Conservation (phyloP, 1,140 invertebrate genomes). For the Drosophila elegans region DNA sequence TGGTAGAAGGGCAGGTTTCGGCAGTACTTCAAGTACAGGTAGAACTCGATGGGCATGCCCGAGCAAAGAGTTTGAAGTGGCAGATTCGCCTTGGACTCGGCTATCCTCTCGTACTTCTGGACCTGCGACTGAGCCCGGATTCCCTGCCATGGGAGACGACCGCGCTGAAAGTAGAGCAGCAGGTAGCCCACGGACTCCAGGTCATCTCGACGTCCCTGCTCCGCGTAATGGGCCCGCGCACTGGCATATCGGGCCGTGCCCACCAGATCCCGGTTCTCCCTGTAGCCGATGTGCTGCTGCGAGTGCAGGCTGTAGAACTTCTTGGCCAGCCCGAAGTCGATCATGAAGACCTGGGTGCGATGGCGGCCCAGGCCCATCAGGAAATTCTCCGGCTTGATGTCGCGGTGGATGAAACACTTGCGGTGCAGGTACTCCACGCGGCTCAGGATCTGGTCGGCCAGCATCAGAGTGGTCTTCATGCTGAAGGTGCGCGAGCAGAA, state of each 20-base stretch:
- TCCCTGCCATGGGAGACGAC: conserved; percentile 95
- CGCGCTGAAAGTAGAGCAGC: conserved; percentile 95
- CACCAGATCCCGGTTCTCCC: conserved; percentile 96
- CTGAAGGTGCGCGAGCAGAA: conserved; percentile 96
- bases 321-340: conserved; percentile 97
- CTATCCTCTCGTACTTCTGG: conserved; percentile 97
- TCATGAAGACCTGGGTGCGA: conserved; percentile 95
- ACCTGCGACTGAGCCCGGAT: conserved; percentile 94
- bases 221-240: conserved; percentile 96
- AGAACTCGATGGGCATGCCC: conserved; percentile 96
- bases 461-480: conserved; percentile 96
- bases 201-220: conserved; percentile 94
- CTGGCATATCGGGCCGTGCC: conserved; percentile 97
- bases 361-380: conserved; percentile 97
- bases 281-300: conserved; percentile 92
- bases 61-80: conserved; percentile 94
- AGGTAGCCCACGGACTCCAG: conserved; percentile 97
- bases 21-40: conserved; percentile 97
- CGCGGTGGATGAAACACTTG: conserved; percentile 96
- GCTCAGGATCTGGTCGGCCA: conserved; percentile 94
- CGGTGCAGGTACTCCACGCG: conserved; percentile 95
- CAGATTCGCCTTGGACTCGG: conserved; percentile 96
- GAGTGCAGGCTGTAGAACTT: conserved; percentile 94
- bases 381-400: conserved; percentile 97
- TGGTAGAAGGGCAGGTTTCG: conserved; percentile 95